phyloP scores from a whole-genome alignment of 2,888 invertebrate species.

The Cloeon dipterum region DNA sequence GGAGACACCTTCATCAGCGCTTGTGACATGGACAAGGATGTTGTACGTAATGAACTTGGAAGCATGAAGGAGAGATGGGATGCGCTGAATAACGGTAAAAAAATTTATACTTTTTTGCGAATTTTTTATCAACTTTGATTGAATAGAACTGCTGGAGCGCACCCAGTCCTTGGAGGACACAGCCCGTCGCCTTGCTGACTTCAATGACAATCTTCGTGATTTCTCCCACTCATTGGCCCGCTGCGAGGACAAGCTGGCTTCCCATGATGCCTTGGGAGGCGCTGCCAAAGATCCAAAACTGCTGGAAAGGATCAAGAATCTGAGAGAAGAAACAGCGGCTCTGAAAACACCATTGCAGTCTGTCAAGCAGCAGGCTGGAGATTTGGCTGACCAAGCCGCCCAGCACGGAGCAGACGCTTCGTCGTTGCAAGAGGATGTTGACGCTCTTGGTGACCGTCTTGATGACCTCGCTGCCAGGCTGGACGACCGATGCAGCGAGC shows the following conservation, averaged over 20 bases:
- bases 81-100: conserved; percentile 52
- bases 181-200: conserved; percentile 56
- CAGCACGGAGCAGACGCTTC: conserved; percentile 50
- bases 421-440: conserved; percentile 55
- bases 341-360: conserved; percentile 48
- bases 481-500: conserved; percentile 49
- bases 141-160: conserved; percentile 38
- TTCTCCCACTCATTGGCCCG: conserved; percentile 66
- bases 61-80: conserved; percentile 79
- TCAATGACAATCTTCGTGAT: conserved; percentile 62
- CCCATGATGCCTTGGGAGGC: conserved; percentile 46
- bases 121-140: not conserved
- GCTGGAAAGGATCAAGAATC: conserved; percentile 52
- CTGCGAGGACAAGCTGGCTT: conserved; percentile 65
- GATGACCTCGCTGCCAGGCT: conserved; percentile 53
- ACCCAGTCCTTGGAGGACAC: conserved; percentile 66
- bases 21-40: conserved; percentile 79
- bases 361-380: conserved; percentile 45
- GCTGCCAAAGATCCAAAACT: conserved; percentile 63
- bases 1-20: conserved; percentile 73
- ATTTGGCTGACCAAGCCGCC: conserved; percentile 50
- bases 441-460: conserved; percentile 48
- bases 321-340: conserved; percentile 58
- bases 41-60: conserved; percentile 59
- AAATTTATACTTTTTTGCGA: not conserved